A percentile compares a stretch with the other conserved stretches of the same genome.
Conservation (phyloP, 2,113 vertebrate genomes). For the Engystomops pustulosus region DNA sequence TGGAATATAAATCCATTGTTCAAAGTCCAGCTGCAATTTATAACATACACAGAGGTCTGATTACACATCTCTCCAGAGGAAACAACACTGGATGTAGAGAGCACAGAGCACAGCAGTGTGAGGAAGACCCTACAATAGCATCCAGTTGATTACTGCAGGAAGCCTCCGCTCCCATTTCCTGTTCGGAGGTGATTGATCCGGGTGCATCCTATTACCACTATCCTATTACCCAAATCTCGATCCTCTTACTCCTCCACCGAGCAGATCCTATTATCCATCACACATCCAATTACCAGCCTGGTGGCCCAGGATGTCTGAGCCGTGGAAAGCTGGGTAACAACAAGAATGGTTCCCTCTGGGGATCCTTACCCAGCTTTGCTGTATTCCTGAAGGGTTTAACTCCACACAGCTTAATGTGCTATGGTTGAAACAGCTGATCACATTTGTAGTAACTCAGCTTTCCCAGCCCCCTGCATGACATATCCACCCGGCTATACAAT, state of each 20-base stretch:
- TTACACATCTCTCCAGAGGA: no score
- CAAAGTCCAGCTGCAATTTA: no score
- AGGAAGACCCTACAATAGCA: no score
- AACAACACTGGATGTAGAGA: no score
- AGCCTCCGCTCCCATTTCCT: not conserved
- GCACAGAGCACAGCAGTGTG: no score
- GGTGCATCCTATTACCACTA: slow-evolving; percentile 36
- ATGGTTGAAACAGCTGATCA: no score
- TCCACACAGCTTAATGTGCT: no score
- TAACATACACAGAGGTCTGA: no score
- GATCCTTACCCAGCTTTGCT: no score
- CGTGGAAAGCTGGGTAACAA: not conserved
- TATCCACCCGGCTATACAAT: no score
- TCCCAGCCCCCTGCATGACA: not conserved
- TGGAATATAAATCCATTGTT: no score
- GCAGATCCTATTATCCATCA: slow-evolving; percentile 34
- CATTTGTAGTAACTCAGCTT: not conserved
- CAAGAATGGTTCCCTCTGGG: not conserved
- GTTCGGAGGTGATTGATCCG: not conserved
- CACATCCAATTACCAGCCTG: slow-evolving; percentile 32
- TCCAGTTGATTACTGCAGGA: no score
- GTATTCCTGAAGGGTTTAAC: not conserved
- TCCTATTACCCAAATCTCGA: slow-evolving; percentile 50
- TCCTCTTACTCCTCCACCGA: slow-evolving; percentile 40
- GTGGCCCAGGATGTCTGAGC: not conserved